These are phyloP conservation scores for Melanerpes formicivorus DNA, from an alignment of 2,113 vertebrate genomes.

Conservation along the genomic window DNA sequence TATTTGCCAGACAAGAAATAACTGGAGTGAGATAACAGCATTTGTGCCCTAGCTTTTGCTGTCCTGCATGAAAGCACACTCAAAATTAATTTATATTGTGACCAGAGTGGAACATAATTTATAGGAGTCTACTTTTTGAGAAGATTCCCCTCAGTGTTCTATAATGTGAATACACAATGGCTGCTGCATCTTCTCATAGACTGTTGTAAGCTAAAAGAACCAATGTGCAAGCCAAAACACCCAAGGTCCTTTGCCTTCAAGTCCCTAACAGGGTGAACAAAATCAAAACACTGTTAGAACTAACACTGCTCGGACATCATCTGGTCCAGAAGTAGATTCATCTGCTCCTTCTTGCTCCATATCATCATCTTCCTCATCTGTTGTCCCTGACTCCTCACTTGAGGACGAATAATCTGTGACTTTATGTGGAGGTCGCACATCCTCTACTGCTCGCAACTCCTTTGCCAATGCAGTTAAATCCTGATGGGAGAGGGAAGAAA, in stretches of 20 bases:
- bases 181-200: not conserved
- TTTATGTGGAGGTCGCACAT: slow-evolving; percentile 93
- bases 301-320: slow-evolving; percentile 92
- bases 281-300: slow-evolving; percentile 49
- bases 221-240: not conserved
- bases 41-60: not conserved
- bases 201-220: not conserved
- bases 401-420: slow-evolving; percentile 98
- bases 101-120: not conserved
- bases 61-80: not conserved
- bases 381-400: slow-evolving; percentile 96
- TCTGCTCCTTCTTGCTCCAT: slow-evolving; percentile 94
- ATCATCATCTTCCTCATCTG: slow-evolving; percentile 96
- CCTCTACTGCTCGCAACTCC: slow-evolving; percentile 94
- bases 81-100: not conserved
- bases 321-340: slow-evolving; percentile 92
- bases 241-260: not conserved
- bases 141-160: not conserved
- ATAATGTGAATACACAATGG: not conserved
- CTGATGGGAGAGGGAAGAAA: slow-evolving; percentile 56
- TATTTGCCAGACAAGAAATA: slow-evolving; percentile 49
- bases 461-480: slow-evolving; percentile 95
- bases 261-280: not conserved
- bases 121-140: not conserved
- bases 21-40: not conserved